Conservation (phyloP, 2,888 invertebrate species). For the Caenorhabditis angaria region DNA sequence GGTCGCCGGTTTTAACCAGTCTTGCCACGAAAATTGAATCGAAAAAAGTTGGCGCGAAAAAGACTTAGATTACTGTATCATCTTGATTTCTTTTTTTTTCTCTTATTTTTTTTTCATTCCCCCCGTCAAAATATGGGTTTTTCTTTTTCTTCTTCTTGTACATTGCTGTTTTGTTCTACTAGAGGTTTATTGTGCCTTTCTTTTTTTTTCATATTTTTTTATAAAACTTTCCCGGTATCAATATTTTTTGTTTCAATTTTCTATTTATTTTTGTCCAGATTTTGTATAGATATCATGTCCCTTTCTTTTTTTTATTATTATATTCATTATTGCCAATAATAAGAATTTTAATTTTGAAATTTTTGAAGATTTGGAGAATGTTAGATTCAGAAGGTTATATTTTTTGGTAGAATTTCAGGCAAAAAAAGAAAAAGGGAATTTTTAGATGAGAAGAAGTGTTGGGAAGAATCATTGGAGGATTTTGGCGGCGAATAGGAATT, state of each 20-base stretch:
- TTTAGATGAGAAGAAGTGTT: too few species aligned
- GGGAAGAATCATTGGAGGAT: too few species aligned
- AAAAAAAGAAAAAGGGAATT: too few species aligned
- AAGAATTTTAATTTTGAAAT: slow-evolving; percentile 12
- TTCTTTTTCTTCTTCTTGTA: slow-evolving; percentile 5
- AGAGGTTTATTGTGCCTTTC: neutral
- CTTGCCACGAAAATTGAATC: slow-evolving; percentile 38
- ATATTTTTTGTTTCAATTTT: slow-evolving; percentile 23
- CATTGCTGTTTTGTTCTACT: slow-evolving; percentile 6
- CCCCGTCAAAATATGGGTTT: neutral
- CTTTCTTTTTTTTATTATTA: neutral
- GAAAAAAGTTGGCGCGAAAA: slow-evolving; percentile 15
- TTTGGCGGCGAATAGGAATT: too few species aligned
- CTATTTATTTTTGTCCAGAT: neutral
- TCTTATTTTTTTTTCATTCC: neutral
- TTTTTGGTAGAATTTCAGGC: too few species aligned
- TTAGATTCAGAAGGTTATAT: neutral
- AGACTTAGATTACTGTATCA: neutral
- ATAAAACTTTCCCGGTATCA: neutral
- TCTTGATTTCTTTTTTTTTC: too few species aligned
- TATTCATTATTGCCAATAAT: slow-evolving; percentile 21
- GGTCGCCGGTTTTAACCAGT: slow-evolving; percentile 33
- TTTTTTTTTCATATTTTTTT: slow-evolving; percentile 5
- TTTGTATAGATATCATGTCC: neutral
- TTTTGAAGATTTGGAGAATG: neutral